Conservation (phyloP, 2,797 vertebrate species). For the Cuculus canorus region DNA sequence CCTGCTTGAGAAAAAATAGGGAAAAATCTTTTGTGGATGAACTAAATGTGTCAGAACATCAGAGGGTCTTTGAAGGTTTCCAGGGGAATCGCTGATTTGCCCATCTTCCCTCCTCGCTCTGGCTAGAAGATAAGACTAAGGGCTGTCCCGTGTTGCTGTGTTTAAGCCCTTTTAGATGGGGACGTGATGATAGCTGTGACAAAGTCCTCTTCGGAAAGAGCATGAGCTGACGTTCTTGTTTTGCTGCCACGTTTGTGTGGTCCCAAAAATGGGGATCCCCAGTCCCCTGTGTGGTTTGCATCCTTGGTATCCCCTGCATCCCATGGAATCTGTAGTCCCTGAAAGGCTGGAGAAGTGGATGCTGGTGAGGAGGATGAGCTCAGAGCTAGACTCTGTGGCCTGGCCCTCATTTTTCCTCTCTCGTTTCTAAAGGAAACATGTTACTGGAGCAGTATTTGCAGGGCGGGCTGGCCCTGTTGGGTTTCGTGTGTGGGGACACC, state of each 20-base stretch:
- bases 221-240: neutral
- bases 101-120: neutral
- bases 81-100: neutral
- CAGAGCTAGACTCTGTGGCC: neutral
- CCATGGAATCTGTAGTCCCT: neutral
- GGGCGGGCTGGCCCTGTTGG: neutral
- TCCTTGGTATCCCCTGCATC: neutral
- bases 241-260: fast-evolving
- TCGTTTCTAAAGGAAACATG: neutral
- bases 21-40: neutral
- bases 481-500: neutral
- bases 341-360: neutral
- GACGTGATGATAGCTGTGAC: neutral
- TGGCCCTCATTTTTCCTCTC: neutral
- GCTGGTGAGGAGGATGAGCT: neutral
- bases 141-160: neutral
- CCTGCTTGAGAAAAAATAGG: neutral
- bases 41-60: conserved; percentile 45
- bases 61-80: neutral
- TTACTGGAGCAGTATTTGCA: neutral
- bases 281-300: fast-evolving
- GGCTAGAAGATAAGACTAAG: neutral
- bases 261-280: neutral
- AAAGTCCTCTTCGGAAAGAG: neutral
- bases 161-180: neutral